Evolutionary conservation across 2,888 invertebrate species (phyloP), one percentile per base, ranked within the genome.

Genomic region (Ptycholaimellus sp.): DNA sequence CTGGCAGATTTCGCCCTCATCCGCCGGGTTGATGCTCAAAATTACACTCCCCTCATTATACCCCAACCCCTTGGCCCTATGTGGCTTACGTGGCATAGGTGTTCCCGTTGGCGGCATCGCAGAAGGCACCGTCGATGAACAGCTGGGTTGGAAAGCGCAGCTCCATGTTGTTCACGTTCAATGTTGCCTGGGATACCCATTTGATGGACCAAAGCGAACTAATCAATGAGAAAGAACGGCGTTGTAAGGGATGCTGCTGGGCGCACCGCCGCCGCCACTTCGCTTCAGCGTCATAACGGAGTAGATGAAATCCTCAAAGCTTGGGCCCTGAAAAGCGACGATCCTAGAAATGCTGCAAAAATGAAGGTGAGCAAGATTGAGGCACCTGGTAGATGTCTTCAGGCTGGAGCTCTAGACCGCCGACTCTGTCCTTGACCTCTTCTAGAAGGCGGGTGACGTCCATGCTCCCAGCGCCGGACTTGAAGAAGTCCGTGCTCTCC

Each of bases 401-500:
- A 27, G 27, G 11, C 11, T 77, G 74, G 9, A 93, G 56, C 35
- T 73, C 72, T 1, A 83, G n/a, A n/a, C n/a, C 61, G n/a, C 56
- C 59, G 43, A 46, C 46, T 30, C 46, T 42, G 40, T 44, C 45
- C 33, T 49, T 50, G 37, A 85, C 70, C 64, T 90, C 87, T 61
- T 90, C 90, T 0, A 90, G 74, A 35, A 90, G 68, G 65, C 71
- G 66, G 1, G 87, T 83, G 2, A 90, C 85, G 59, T 93, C 90
- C 82, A 93, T 90, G 6, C 87, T 87, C 1, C 82, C 81, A n/a
- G 81, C 90, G 11, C 90, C 90, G n/a, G 72, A 71, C 1, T 71
- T 71, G 60, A 93, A 90, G 64, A 93, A 90, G 56, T 90, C 85
- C 0, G 81, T 80, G 2, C 72, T 71, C 7, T 72, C 70, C 2